Evolutionary conservation across 2,113 vertebrate species (phyloP).

Genomic region (Chaenogobius annularis): DNA sequence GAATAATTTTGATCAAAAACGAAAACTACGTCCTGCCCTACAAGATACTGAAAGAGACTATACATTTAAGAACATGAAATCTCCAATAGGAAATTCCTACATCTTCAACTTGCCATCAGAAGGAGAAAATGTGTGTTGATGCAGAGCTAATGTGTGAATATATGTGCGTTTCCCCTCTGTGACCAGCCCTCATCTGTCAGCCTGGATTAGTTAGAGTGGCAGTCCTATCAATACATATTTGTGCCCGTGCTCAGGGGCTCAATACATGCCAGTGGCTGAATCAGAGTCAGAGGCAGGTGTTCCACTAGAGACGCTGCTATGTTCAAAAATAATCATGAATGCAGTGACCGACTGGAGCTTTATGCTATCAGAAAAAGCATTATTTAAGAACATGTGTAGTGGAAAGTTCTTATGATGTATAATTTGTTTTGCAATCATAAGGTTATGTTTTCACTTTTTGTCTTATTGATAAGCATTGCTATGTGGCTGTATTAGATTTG

Average conservation of each 20-base stretch:
- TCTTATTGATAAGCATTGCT: not conserved
- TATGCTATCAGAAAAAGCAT: not conserved
- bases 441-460: no score
- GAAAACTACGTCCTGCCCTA: not conserved
- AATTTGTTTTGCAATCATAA: not conserved
- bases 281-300: constrained; percentile 24
- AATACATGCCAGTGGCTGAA: constrained; percentile 29
- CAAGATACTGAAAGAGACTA: not conserved
- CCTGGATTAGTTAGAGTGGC: constrained; percentile 62
- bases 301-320: not conserved
- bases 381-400: not conserved
- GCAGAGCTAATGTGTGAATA: constrained; percentile 18
- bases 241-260: constrained; percentile 46
- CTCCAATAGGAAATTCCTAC: not conserved
- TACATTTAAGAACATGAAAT: not conserved
- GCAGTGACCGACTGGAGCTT: not conserved
- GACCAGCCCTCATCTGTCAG: constrained; percentile 55
- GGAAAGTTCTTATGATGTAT: not conserved
- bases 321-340: not conserved
- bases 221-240: constrained; percentile 68
- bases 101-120: constrained; percentile 27
- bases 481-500: not conserved
- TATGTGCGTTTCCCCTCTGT: constrained; percentile 42
- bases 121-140: constrained; percentile 11
- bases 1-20: no score